Evolutionary conservation across 2,113 vertebrate genomes (phyloP), one percentile per base, ranked within the genome.

Genomic region (Danio rerio): DNA sequence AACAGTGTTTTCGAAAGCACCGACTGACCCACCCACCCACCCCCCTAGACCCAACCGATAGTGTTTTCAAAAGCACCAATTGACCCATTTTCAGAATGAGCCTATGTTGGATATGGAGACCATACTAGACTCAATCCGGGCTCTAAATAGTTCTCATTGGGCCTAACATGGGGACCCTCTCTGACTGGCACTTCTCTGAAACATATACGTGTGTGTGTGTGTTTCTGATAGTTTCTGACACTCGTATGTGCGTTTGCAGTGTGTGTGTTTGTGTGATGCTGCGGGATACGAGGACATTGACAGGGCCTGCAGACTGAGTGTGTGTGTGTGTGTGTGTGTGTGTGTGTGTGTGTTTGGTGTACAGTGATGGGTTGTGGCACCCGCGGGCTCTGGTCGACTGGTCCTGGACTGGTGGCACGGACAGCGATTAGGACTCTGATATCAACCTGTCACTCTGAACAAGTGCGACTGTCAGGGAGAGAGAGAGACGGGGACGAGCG

Each of bases 301-400:
- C 83, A 63, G 66, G 78, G 65, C 85, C 71, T 43, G n/a, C 12
- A 47, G 21, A 81, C 71, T 69, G 53, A 55, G 49, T 9, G 61
- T 16, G 68, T 50, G 18, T 21, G 59, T 8, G 43, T 50, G 45
- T 47, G 16, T 50, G 45, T 47, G 42, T 75, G 53, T 43, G 55
- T 74, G 10, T 15, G 42, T 62, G 72, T 58, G 49, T 62, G 74
- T 78, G 65, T 78, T 21, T 74, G 20, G 42, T 15, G 18, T 47
- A 69, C 58, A 72, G 86, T 87, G 83, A 87, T 87, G 84, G 75
- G 76, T 76, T 83, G 74, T 87, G 86, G 86, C 86, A 83, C 81
- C 85, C 43, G 81, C 18, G 81, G 86, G 86, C 66, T 68, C 63
- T 71, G 71, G 80, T 66, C 63, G 83, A 68, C 81, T 83, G 83